Evolutionary conservation across 2,113 vertebrate species (phyloP).

Genomic region (Coracopsis vasa): DNA sequence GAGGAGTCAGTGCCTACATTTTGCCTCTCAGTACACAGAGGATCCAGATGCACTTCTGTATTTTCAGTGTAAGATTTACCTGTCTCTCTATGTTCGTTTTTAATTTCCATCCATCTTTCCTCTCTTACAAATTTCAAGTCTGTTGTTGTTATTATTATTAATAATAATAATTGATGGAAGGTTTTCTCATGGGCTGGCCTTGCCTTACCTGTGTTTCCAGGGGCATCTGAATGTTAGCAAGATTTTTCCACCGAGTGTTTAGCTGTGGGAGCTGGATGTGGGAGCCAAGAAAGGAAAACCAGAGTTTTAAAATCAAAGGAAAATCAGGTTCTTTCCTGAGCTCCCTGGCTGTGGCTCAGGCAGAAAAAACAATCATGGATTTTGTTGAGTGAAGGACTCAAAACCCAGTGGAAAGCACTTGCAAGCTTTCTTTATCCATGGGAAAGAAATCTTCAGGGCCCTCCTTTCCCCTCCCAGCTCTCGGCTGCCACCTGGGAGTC

Average conservation of each 20-base stretch:
- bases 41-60: neutral
- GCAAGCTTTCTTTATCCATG: neutral
- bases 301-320: neutral
- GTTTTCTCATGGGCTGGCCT: neutral
- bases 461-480: constrained; percentile 16
- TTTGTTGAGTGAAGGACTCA: neutral
- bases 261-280: neutral
- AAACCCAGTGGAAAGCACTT: neutral
- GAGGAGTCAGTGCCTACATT: neutral
- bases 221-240: neutral
- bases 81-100: neutral
- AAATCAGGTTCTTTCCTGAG: neutral
- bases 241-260: neutral
- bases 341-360: neutral
- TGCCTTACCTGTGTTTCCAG: neutral
- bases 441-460: neutral
- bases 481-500: constrained; percentile 33
- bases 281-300: neutral
- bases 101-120: neutral
- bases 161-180: neutral
- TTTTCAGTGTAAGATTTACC: neutral
- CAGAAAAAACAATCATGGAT: neutral
- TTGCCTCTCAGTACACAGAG: neutral
- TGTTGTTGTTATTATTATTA: neutral
- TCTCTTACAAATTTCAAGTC: neutral